phyloP scores from a whole-genome alignment of 2,888 invertebrate species.

The Deilephila porcellus region DNA sequence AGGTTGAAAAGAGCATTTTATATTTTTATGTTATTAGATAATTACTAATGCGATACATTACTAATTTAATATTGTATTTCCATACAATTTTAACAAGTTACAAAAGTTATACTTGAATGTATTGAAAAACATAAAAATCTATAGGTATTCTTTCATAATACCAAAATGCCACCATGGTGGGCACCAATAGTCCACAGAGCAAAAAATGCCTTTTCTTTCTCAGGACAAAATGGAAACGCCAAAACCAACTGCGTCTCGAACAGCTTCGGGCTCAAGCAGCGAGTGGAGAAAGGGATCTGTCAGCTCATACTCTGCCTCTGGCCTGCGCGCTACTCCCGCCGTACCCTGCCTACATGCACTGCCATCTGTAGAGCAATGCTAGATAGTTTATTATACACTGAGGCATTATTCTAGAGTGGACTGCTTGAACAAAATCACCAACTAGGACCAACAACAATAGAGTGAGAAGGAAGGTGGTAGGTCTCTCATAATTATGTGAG shows the following conservation, averaged over 20 bases:
- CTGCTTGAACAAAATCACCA: too few species aligned
- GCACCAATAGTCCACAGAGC: constrained; percentile 18
- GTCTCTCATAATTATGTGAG: too few species aligned
- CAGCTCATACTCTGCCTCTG: constrained; percentile 71
- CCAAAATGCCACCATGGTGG: constrained; percentile 27
- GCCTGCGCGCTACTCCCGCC: constrained; percentile 77
- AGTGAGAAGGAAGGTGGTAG: too few species aligned
- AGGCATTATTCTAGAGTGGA: too few species aligned
- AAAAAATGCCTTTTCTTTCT: constrained; percentile 13
- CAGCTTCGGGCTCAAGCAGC: constrained; percentile 94
- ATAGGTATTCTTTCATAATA: too few species aligned
- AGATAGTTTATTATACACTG: constrained; percentile 13
- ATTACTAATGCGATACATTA: too few species aligned
- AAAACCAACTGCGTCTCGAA: constrained; percentile 93
- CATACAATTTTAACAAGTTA: too few species aligned
- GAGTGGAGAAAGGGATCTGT: constrained; percentile 86
- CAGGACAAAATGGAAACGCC: constrained; percentile 95
- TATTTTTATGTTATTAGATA: neutral
- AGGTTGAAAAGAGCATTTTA: constrained; percentile 4
- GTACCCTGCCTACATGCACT: constrained; percentile 80
- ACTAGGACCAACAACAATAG: too few species aligned
- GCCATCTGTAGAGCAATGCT: constrained; percentile 62
- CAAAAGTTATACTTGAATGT: too few species aligned
- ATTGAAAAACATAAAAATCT: too few species aligned
- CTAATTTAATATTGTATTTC: too few species aligned